Conservation (phyloP, 2,797 vertebrate genomes). For the Rhinogobio ventralis region DNA sequence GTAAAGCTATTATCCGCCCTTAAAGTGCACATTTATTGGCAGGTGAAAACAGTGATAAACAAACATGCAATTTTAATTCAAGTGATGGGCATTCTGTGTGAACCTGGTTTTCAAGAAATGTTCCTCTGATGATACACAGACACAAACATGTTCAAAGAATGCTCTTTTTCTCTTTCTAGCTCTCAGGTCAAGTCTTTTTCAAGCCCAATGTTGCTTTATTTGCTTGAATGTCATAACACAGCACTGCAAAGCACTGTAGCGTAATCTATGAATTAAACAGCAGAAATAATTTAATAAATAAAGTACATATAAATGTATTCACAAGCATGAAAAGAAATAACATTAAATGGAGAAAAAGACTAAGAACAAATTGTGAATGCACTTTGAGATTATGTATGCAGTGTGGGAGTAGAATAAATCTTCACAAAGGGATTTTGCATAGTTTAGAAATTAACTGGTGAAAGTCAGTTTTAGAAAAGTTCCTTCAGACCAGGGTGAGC, state of each 20-base stretch:
- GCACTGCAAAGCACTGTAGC: conserved; percentile 20
- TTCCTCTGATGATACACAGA: neutral
- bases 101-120: neutral
- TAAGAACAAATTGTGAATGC: conserved; percentile 7
- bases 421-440: neutral
- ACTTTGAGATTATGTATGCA: conserved; percentile 25
- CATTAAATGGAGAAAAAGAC: conserved; percentile 22
- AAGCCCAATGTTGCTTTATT: conserved; percentile 10
- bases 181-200: conserved; percentile 9
- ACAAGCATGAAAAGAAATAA: conserved; percentile 9
- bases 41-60: neutral
- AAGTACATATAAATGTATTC: neutral
- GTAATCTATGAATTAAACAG: conserved; percentile 30
- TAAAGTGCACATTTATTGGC: neutral
- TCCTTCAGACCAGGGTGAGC: neutral
- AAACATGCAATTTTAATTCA: neutral
- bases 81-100: neutral
- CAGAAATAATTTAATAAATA: conserved; percentile 31
- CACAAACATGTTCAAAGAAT: conserved; percentile 1
- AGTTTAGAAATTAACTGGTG: neutral
- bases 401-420: conserved; percentile 10
- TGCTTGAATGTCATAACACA: conserved; percentile 18
- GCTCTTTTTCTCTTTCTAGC: neutral
- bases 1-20: neutral
- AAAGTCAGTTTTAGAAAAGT: neutral